phyloP scores from a whole-genome alignment of 2,888 invertebrate species.

The Cosmorhoe ocellata region DNA sequence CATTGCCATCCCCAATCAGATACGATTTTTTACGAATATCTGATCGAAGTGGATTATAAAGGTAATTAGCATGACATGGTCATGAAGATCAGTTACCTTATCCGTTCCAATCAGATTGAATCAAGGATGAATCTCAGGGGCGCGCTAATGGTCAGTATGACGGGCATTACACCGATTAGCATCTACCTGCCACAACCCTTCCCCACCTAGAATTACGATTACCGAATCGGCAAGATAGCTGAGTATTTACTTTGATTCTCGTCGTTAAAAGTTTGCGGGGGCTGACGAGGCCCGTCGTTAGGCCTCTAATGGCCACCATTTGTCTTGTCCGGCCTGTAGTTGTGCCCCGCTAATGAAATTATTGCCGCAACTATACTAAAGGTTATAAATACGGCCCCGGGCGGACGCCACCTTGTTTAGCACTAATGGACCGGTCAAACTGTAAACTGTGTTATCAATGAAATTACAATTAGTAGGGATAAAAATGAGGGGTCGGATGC shows the following conservation, averaged over 20 bases:
- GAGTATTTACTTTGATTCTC: conserved; percentile 82
- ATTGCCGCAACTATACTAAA: conserved; percentile 82
- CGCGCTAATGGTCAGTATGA: conserved; percentile 40
- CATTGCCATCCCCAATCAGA: background rate
- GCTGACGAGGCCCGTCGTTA: conserved; percentile 80
- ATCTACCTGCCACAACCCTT: conserved; percentile 70
- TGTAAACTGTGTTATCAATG: conserved; percentile 82
- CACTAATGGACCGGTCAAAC: conserved; percentile 83
- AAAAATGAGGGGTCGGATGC: conserved; percentile 77
- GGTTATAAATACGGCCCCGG: conserved; percentile 79
- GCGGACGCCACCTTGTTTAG: conserved; percentile 78
- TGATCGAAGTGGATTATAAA: too few species aligned
- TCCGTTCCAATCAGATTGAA: conserved; percentile 16
- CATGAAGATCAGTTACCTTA: background rate
- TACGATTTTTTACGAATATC: too few species aligned
- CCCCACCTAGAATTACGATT: conserved; percentile 66
- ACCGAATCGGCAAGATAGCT: conserved; percentile 79
- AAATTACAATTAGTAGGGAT: conserved; percentile 80
- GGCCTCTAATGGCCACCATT: conserved; percentile 81
- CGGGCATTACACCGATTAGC: conserved; percentile 49
- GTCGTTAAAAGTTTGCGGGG: conserved; percentile 80
- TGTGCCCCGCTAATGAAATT: conserved; percentile 82
- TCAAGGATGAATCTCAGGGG: conserved; percentile 15
- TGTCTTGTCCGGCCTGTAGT: conserved; percentile 82
- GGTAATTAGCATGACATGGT: too few species aligned